These are phyloP conservation scores for Hesperophylax magnus DNA, from an alignment of 1,140 invertebrate species.

Conservation along the genomic window DNA sequence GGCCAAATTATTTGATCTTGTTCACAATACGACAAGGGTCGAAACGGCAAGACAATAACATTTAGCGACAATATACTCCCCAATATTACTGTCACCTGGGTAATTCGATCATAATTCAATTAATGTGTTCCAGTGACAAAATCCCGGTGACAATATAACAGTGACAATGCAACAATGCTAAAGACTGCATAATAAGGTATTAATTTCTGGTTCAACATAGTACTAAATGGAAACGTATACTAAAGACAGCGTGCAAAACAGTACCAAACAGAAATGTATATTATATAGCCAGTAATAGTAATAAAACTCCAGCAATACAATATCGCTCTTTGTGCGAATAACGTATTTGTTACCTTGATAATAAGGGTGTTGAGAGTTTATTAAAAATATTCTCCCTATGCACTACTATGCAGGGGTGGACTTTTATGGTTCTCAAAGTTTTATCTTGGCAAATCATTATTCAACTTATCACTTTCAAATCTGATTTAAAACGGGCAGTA, in stretches of 20 bases:
- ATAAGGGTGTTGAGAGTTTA: slow-evolving; percentile 41
- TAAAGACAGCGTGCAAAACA: not conserved
- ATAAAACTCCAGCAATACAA: not conserved
- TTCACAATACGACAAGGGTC: slow-evolving; percentile 3
- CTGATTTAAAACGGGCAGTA: too few relatives aligned
- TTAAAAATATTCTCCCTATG: slow-evolving; percentile 29
- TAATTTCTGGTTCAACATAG: slow-evolving; percentile 18
- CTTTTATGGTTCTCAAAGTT: not conserved
- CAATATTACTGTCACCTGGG: slow-evolving; percentile 42
- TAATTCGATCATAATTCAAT: slow-evolving; percentile 37
- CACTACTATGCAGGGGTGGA: not conserved
- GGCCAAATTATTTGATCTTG: slow-evolving; percentile 3
- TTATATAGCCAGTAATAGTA: too few relatives aligned
- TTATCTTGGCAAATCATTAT: not conserved
- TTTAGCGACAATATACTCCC: slow-evolving; percentile 15
- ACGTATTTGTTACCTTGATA: slow-evolving; percentile 43
- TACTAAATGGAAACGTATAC: not conserved
- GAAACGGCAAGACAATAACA: slow-evolving; percentile 15
- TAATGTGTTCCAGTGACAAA: slow-evolving; percentile 10
- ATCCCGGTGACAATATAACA: not conserved
- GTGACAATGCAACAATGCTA: slow-evolving; percentile 19
- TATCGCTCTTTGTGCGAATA: slow-evolving; percentile 20
- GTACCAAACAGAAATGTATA: too few relatives aligned
- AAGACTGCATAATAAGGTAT: slow-evolving; percentile 43
- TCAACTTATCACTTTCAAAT: too few relatives aligned